Base-by-base conservation (phyloP, 2,888 invertebrate genomes). In the Melieria picta region DNA sequence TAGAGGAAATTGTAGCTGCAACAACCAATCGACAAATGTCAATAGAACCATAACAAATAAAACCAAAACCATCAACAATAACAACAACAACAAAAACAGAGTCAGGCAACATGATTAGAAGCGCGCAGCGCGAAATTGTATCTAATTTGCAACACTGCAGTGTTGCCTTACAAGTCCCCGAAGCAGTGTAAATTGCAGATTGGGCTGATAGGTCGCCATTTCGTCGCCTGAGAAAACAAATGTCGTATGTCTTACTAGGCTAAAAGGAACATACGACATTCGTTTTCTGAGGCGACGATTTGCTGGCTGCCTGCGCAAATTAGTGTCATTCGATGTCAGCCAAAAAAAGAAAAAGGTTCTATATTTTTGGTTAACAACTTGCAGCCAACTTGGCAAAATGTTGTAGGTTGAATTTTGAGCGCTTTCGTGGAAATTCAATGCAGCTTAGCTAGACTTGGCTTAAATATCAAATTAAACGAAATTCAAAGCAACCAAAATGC, bases 361-460 rank as follows among this genome's bases (percentile, higher is more conserved):
- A 42, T 60, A 11, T 42, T 60, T 11, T 43, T 43, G 42, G 7
- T 62, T 4, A 47, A 48, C 46, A n/a, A 46, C 7, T 46, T 63
- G 13, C 13, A 10, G 43, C 13, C 43, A 13, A 56, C 43, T n/a
- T 65, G n/a, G 50, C 52, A 52, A 50, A 65, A 65, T 42, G 50
- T 7, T 56, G 30, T 43, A 57, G 16, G 46, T n/a, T 30, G 42
- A 69, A 13, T 13, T 62, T 43, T 16, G 69, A 4, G 3, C 5
- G 42, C 56, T 69, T 69, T 46, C 47, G n/a, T 30, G 61, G 60
- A 48, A 61, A 45, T 61, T 58, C 7, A 67, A 67, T 48, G 58
- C 30, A 30, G 30, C 30, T 67, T 16, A 5, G 62, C 47, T 30
- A 57, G 60, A 70, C 60, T 58, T 70, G 70, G 65, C 70, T 64